Evolutionary conservation across 2,888 invertebrate species (phyloP).

Genomic region (Pherbina coryleti): DNA sequence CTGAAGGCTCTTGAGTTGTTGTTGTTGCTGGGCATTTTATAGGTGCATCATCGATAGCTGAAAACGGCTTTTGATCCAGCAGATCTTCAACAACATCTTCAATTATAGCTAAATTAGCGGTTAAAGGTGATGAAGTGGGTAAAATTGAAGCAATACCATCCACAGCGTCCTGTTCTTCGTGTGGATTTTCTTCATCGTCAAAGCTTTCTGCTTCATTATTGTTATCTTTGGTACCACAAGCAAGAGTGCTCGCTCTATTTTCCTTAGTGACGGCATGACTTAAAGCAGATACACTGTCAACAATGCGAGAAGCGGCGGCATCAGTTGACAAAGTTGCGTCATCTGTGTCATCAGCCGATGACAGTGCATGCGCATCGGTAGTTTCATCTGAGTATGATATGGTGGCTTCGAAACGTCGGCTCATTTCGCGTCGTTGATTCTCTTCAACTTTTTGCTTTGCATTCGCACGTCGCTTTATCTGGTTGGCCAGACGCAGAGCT

Average conservation of each 20-base stretch:
- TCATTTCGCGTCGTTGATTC: conserved; percentile 67
- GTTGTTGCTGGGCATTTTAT: not conserved
- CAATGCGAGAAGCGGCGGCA: not conserved
- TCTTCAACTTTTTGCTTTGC: conserved; percentile 71
- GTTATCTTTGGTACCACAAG: not conserved
- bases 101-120: not conserved
- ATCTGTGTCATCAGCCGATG: not conserved
- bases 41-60: not conserved
- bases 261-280: not conserved
- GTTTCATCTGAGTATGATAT: conserved; percentile 46
- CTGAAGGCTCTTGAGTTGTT: not conserved
- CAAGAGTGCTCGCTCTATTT: not conserved
- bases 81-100: not conserved
- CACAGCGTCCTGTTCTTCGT: not conserved
- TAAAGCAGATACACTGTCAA: not conserved
- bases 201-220: not conserved
- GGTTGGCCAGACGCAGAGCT: conserved; percentile 77
- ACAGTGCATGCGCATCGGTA: not conserved
- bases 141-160: not conserved
- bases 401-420: conserved; percentile 64
- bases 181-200: not conserved
- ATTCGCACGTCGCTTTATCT: conserved; percentile 74
- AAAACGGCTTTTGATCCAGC: no score
- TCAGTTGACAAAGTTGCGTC: not conserved
- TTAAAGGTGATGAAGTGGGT: not conserved